These are phyloP conservation scores for Drosophila pseudotakahashii DNA, from an alignment of 2,888 invertebrate genomes.

Conservation along the genomic window DNA sequence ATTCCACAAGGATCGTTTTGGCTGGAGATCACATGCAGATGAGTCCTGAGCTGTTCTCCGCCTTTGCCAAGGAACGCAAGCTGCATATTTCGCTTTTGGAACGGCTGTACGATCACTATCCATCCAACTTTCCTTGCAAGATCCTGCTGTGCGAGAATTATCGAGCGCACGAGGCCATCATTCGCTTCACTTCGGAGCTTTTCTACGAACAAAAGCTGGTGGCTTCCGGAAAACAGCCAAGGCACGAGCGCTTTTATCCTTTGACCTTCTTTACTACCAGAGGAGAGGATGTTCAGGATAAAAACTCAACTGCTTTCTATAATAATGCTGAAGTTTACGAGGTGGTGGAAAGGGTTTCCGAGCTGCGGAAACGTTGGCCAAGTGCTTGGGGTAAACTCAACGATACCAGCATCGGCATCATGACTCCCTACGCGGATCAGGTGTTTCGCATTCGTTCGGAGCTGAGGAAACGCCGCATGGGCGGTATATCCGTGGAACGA, in stretches of 20 bases:
- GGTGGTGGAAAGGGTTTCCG: constrained; percentile 90
- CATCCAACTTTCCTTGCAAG: constrained; percentile 90
- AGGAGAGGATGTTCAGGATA: constrained; percentile 92
- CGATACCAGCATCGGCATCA: constrained; percentile 92
- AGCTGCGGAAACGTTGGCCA: constrained; percentile 91
- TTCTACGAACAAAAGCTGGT: constrained; percentile 92
- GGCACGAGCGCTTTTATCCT: constrained; percentile 89
- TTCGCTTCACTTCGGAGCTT: constrained; percentile 91
- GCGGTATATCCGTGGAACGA: constrained; percentile 91
- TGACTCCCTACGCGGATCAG: constrained; percentile 94
- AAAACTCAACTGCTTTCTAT: constrained; percentile 91
- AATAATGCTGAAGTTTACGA: constrained; percentile 93
- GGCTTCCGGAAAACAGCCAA: constrained; percentile 89
- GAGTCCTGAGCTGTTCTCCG: constrained; percentile 92
- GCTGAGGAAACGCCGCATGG: constrained; percentile 89
- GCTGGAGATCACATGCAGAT: constrained; percentile 95
- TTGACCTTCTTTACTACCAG: constrained; percentile 92
- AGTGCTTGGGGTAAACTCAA: constrained; percentile 89
- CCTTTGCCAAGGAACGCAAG: constrained; percentile 89
- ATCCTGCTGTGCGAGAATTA: constrained; percentile 93
- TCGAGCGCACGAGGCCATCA: constrained; percentile 92
- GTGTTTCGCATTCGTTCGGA: constrained; percentile 90
- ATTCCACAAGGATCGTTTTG: constrained; percentile 90
- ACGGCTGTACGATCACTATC: constrained; percentile 91
- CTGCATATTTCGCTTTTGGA: constrained; percentile 91